phyloP scores from a whole-genome alignment of 2,113 vertebrate genomes.

The Nasalis larvatus region DNA sequence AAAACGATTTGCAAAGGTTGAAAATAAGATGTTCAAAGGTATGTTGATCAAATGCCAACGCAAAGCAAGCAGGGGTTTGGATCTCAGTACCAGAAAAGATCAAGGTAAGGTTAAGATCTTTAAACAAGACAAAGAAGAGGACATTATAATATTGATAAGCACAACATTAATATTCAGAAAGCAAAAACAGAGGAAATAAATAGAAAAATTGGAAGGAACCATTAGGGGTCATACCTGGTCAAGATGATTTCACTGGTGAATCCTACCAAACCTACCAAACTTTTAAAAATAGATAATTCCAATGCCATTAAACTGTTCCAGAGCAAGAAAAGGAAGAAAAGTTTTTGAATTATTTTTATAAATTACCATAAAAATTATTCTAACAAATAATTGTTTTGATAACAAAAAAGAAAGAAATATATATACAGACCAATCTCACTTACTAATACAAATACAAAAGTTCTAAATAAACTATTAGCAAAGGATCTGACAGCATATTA shows the following conservation, averaged over 20 bases:
- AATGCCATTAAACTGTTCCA: not conserved
- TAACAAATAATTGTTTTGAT: not conserved
- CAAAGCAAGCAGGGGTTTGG: not conserved
- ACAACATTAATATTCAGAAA: not conserved
- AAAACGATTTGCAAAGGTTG: not conserved
- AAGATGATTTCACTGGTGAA: not conserved
- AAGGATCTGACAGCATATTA: not conserved
- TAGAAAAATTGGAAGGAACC: not conserved
- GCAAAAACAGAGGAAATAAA: not conserved
- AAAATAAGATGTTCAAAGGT: not conserved
- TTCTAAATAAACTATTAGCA: not conserved
- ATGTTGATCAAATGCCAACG: not conserved
- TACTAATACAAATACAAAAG: not conserved
- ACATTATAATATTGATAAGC: not conserved
- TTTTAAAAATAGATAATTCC: not conserved
- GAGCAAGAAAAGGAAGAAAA: not conserved
- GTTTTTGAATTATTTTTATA: not conserved
- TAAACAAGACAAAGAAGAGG: not conserved
- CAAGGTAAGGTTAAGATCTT: not conserved
- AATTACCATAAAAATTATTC: not conserved
- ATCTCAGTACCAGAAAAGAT: not conserved
- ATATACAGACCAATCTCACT: not conserved
- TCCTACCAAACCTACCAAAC: not conserved
- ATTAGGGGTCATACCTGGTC: not conserved
- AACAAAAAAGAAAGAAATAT: not conserved